A percentile compares a stretch with the other conserved stretches of the same genome.
These are phyloP conservation scores for Aurelia coerulea DNA, from an alignment of 30 jellyfish, hydroid and myxozoan species.

Conservation along the genomic window DNA sequence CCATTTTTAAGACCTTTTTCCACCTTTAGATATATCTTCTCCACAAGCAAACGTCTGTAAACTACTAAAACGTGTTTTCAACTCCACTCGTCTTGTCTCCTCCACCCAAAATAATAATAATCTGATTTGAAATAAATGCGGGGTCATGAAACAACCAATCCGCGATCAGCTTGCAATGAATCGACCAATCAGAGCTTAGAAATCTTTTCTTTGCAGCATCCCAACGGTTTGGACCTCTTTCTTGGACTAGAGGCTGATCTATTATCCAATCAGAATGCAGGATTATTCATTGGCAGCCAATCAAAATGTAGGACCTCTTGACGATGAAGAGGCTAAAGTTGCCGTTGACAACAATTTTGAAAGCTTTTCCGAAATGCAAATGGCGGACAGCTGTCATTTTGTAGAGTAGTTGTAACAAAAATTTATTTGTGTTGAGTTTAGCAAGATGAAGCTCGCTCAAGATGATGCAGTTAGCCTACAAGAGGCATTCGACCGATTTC, in stretches of 20 bases:
- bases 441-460: conserved; percentile 7
- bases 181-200: conserved; percentile 28
- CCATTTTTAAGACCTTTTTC: conserved; percentile 41
- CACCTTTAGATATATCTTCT: not conserved
- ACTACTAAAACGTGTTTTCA: not conserved
- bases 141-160: conserved; percentile 35
- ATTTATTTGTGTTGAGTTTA: not conserved
- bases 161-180: not conserved
- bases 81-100: not conserved
- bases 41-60: not conserved
- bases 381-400: too few species aligned
- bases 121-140: conserved; percentile 22
- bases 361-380: not conserved
- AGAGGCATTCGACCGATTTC: conserved; percentile 69
- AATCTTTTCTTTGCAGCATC: too few species aligned
- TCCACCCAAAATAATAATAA: not conserved
- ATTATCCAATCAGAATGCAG: conserved; percentile 2
- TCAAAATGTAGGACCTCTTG: not conserved
- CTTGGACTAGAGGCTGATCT: not conserved
- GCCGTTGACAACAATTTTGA: conserved; percentile 1
- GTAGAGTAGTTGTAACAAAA: not conserved
- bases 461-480: conserved; percentile 56
- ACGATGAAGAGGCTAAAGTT: conserved; percentile 29
- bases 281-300: not conserved
- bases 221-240: not conserved